These are phyloP conservation scores for Sogatella furcifera DNA, from an alignment of 1,140 invertebrate species.

Conservation along the genomic window DNA sequence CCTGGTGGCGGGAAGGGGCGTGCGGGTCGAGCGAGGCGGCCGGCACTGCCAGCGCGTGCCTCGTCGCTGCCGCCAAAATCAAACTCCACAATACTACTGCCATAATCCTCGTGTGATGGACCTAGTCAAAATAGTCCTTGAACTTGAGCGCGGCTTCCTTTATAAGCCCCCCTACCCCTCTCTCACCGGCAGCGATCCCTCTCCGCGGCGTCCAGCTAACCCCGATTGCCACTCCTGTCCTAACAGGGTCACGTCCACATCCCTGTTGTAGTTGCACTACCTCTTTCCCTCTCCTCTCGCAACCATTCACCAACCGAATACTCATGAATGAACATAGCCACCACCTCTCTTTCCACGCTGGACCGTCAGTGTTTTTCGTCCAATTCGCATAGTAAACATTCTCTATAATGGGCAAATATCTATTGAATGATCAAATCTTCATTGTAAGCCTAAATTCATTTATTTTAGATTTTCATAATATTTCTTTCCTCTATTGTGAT, in stretches of 20 bases:
- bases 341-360: too few relatives aligned
- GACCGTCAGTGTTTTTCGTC: too few relatives aligned
- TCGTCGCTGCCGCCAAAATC: conserved; percentile 32
- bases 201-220: not conserved
- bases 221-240: not conserved
- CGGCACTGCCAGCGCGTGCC: conserved; percentile 44
- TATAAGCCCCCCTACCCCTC: conserved; percentile 1
- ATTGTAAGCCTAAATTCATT: too few relatives aligned
- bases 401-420: too few relatives aligned
- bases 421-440: too few relatives aligned
- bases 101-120: conserved; percentile 11
- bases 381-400: too few relatives aligned
- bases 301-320: too few relatives aligned
- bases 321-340: too few relatives aligned
- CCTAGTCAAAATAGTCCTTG: conserved; percentile 10
- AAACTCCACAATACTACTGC: conserved; percentile 23
- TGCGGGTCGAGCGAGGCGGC: conserved; percentile 28
- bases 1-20: not conserved
- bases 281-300: too few relatives aligned
- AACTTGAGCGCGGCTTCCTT: not conserved
- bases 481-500: too few relatives aligned
- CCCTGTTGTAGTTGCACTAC: too few relatives aligned
- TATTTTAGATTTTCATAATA: too few relatives aligned
- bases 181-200: not conserved
- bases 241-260: not conserved